Percentiles rank a stretch among this genome's conserved stretches.
phyloP scores from a whole-genome alignment of 92 coral and sea anemone genomes.

The Umimayanthus chanpuru region DNA sequence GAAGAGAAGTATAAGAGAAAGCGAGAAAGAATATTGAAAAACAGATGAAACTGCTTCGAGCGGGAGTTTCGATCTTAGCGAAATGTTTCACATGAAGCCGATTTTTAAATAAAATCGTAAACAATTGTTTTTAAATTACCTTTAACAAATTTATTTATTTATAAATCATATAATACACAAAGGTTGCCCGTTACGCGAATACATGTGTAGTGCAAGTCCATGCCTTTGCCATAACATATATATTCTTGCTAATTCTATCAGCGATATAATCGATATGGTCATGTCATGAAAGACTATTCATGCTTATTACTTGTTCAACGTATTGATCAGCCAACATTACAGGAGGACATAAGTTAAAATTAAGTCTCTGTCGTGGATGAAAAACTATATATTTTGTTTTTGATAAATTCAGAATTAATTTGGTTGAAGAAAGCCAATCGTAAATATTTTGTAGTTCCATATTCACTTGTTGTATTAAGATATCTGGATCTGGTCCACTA shows the following conservation, averaged over 20 bases:
- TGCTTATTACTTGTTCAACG: not conserved
- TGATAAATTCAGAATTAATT: constrained; percentile 7
- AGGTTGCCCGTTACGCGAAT: no score
- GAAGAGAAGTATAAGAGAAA: no score
- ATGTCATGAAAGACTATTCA: constrained; percentile 4
- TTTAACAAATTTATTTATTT: no score
- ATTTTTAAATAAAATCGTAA: no score
- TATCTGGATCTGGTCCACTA: constrained; percentile 36
- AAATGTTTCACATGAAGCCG: no score
- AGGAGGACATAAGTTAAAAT: constrained; percentile 12
- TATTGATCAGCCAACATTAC: constrained; percentile 24
- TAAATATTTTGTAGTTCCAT: constrained; percentile 7
- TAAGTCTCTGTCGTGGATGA: constrained; percentile 14
- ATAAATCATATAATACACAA: no score
- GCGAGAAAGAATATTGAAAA: no score
- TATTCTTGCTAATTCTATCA: constrained; percentile 21
- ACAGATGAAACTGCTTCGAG: no score
- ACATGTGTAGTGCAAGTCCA: no score
- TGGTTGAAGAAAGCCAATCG: constrained; percentile 23
- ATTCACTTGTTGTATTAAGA: constrained; percentile 35
- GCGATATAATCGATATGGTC: constrained; percentile 33
- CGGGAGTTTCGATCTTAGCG: no score
- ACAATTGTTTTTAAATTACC: no score
- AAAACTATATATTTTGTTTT: constrained; percentile 16
- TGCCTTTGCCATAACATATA: no score